Evolutionary conservation across 2,797 vertebrate species (phyloP), one percentile per base, ranked within the genome.

Genomic region (Arnoldichthys spilopterus): DNA sequence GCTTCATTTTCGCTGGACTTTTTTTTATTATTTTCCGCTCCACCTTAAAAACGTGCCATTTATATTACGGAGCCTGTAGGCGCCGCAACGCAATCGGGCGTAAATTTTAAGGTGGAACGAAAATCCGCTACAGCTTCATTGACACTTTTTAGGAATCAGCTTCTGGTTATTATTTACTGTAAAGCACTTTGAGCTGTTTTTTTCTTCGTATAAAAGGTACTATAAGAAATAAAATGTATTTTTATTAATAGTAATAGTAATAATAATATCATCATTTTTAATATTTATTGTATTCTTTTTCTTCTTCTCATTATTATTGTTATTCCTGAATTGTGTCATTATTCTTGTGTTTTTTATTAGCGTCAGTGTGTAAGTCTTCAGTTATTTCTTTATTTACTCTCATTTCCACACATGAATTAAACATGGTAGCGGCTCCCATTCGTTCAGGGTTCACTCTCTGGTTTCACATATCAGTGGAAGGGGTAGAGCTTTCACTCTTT

Each of bases 401-500:
- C 53, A 15, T 34, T 47, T 70, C 37, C 64, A n/a, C 32, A 40
- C 61, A 47, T 83, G 74, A 76, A 81, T 83, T 81, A 81, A 61
- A 76, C 22, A 76, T 81, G 34, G 66, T 61, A 15, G 30, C 71
- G 24, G 77, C 81, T 76, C 71, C 28, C 32, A 30, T 77, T 77
- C 72, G 51, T 74, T 45, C 43, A 75, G 43, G 40, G 61, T 53
- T 79, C 67, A 49, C 16, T 70, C 73, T 85, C 79, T 71, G 16
- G 84, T 85, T 85, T 76, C 84, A 77, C 81, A 74, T 54, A 54
- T 76, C 45, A 78, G 53, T 83, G 72, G 62, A 62, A 75, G 64
- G 78, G 78, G 54, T 76, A 70, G 78, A 64, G 40, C 78, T 78
- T 74, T 56, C 56, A 79, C 75, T 83, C 15, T 83, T 81, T 81